phyloP scores from a whole-genome alignment of 1,140 invertebrate genomes.

The Drosophila albomicans region DNA sequence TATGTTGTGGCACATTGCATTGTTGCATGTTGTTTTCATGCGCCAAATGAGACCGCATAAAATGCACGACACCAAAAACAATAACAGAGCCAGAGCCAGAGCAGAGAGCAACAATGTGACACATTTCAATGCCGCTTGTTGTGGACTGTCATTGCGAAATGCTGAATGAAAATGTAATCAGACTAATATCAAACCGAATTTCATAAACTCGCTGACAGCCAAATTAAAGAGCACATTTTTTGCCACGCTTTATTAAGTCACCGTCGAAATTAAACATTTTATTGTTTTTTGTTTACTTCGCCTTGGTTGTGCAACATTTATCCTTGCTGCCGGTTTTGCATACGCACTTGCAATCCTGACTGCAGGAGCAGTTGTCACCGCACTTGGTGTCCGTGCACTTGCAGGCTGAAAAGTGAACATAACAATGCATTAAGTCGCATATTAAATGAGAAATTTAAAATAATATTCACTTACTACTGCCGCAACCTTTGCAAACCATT shows the following conservation, averaged over 20 bases:
- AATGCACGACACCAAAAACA: slow-evolving; percentile 36
- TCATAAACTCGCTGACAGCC: slow-evolving; percentile 17
- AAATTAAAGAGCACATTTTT: slow-evolving; percentile 1
- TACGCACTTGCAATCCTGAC: slow-evolving; percentile 61
- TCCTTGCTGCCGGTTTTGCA: slow-evolving; percentile 68
- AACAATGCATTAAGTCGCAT: neutral
- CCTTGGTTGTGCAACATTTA: slow-evolving; percentile 62
- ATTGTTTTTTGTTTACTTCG: neutral
- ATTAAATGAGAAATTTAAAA: neutral
- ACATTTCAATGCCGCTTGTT: slow-evolving; percentile 52
- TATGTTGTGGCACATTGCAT: slow-evolving; percentile 21
- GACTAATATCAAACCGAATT: slow-evolving; percentile 27
- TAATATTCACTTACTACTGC: slow-evolving; percentile 52
- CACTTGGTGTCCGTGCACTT: slow-evolving; percentile 66
- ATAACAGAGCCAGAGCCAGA: neutral
- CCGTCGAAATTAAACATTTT: too few species aligned
- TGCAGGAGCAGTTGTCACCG: slow-evolving; percentile 70
- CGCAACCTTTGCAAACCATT: slow-evolving; percentile 73
- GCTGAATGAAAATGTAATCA: slow-evolving; percentile 58
- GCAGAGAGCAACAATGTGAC: slow-evolving; percentile 43
- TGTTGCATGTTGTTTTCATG: slow-evolving; percentile 37
- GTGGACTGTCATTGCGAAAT: slow-evolving; percentile 16
- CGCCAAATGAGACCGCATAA: slow-evolving; percentile 73
- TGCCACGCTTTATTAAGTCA: slow-evolving; percentile 3
- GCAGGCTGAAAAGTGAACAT: slow-evolving; percentile 47